Base-by-base conservation (phyloP, 2,888 invertebrate species). In the Callyntrura guangdongensis region DNA sequence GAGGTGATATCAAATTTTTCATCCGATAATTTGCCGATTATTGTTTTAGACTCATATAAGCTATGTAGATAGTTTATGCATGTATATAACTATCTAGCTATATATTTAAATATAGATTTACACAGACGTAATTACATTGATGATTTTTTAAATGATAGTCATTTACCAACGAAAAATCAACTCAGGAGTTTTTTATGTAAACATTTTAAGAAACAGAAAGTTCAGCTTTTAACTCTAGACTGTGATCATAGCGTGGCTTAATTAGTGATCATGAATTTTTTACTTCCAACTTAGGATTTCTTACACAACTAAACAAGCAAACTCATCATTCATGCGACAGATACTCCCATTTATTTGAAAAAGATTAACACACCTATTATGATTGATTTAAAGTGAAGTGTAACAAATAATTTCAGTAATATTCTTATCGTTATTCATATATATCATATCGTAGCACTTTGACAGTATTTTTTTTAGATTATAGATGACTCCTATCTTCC, bases 361-460 rank as follows among this genome's bases (percentile, higher is more conserved):
- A 36, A 36, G 36, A 36, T 36, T 36, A 72, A 49, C 11, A 14
- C 20, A 17, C 47, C 47, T 49, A 20, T 22, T 2, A 74, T 74
- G 74, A 74, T 74, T 47, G 74, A 22, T 74, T 74, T 11, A 20
- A 2, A 64, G n/a, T 49, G 9, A 20, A 74, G 4, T 47, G 74
- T 74, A 49, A 49, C 74, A 74, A 74, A 74, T 74, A 74, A 74
- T 74, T 74, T 74, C 49, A 17, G 47, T n/a, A 45, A 67, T 72
- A 22, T 74, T 47, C 47, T 49, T 22, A 74, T 74, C 22, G 14
- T 25, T 74, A 49, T 36, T 36, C 36, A 36, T 6, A 36, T 36
- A 36, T 36, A 36, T 36, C 36, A 36, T 49, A 49, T 20, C 47
- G 72, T 74, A 74, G 49, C 74, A 74, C 74, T 74, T 74, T 56